Percentiles rank a stretch among this genome's conserved stretches.
Conservation (phyloP, 2,797 vertebrate species). For the Lophotriccus pileatus region DNA sequence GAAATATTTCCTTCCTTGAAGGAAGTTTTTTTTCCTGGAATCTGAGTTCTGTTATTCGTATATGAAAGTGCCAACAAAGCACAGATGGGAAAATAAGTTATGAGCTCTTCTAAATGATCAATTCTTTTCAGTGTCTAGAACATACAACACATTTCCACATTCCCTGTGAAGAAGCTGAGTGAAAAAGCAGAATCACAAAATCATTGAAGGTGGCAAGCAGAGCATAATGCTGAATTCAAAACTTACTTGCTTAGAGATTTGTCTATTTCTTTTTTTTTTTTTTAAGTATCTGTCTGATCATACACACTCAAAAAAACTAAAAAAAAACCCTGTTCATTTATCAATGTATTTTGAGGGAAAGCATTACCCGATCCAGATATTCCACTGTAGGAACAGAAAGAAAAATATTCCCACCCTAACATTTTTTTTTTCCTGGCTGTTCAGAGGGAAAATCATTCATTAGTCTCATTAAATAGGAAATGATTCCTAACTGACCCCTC, state of each 20-base stretch:
- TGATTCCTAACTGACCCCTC: background rate
- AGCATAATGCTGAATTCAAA: background rate
- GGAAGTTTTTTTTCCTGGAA: background rate
- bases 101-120: background rate
- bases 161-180: background rate
- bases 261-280: background rate
- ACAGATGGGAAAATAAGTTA: background rate
- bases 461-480: background rate
- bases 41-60: background rate
- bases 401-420: background rate
- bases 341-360: background rate
- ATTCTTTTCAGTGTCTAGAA: background rate
- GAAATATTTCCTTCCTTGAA: background rate
- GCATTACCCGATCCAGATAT: background rate
- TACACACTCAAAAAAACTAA: background rate
- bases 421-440: accelerated
- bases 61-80: background rate
- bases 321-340: background rate
- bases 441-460: background rate
- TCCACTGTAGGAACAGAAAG: background rate
- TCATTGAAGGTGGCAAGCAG: background rate
- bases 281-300: background rate
- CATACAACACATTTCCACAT: background rate
- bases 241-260: background rate
- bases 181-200: background rate